Conservation (phyloP, 2,888 invertebrate genomes). For the Mellilla xanthometata region DNA sequence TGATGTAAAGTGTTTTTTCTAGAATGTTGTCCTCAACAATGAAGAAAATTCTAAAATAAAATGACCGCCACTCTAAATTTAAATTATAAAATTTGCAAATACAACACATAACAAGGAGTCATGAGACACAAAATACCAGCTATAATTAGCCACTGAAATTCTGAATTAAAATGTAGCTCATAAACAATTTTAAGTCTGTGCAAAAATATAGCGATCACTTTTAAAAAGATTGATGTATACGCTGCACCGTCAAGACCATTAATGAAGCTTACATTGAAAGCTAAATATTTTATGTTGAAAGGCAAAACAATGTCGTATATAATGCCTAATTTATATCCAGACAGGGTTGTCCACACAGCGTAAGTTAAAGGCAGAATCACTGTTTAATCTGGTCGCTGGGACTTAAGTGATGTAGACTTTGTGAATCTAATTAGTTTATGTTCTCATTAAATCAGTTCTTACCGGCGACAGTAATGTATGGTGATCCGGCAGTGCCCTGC, state of each 20-base stretch:
- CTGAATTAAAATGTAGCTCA: not conserved
- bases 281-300: conserved; percentile 56
- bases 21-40: no score
- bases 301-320: conserved; percentile 51
- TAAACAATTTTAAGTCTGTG: conserved; percentile 5
- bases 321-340: conserved; percentile 61
- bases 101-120: not conserved
- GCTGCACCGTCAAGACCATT: conserved; percentile 35
- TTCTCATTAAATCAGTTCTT: conserved; percentile 75
- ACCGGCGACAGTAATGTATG: conserved; percentile 64
- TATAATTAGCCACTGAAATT: not conserved
- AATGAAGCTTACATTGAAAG: conserved; percentile 40
- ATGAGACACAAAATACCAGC: not conserved
- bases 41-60: no score
- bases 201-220: conserved; percentile 18
- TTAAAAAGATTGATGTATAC: conserved; percentile 12
- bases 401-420: conserved; percentile 64
- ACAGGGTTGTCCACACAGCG: conserved; percentile 47
- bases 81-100: no score
- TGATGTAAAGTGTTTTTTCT: no score
- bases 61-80: no score
- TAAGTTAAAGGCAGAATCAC: conserved; percentile 47
- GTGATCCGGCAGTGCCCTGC: conserved; percentile 41
- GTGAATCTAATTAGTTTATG: conserved; percentile 75
- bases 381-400: conserved; percentile 55